A percentile compares a stretch with the other conserved stretches of the same genome.
Conservation (phyloP, 2,888 invertebrate species). For the Lithodes maja region DNA sequence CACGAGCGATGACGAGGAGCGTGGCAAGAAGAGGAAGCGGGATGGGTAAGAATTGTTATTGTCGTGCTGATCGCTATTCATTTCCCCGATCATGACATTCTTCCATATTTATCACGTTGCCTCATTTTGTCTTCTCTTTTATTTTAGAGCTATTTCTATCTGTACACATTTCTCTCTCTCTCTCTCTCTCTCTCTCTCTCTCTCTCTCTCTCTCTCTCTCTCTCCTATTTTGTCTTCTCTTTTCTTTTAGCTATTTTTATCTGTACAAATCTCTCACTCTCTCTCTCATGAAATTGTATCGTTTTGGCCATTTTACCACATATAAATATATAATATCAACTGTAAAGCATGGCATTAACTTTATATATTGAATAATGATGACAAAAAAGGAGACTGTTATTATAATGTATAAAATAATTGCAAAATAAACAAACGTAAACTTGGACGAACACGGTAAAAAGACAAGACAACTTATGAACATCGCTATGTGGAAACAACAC, state of each 20-base stretch:
- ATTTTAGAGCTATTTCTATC: too few species aligned
- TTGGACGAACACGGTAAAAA: too few species aligned
- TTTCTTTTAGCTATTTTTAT: background rate
- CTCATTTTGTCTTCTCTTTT: background rate
- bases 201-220: background rate
- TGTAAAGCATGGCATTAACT: too few species aligned
- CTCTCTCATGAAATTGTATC: background rate
- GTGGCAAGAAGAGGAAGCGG: constrained; percentile 72
- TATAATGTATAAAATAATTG: too few species aligned
- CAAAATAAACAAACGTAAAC: too few species aligned
- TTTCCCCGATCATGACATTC: background rate
- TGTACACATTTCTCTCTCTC: background rate
- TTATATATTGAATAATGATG: too few species aligned
- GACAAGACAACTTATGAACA: too few species aligned
- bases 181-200: constrained; percentile 1
- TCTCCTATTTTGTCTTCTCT: background rate
- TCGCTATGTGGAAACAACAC: too few species aligned
- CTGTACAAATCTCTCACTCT: background rate
- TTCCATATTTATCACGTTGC: background rate
- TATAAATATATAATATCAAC: too few species aligned
- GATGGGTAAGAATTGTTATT: constrained; percentile 18
- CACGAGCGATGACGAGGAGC: constrained; percentile 73
- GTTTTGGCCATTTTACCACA: too few species aligned
- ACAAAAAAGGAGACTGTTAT: too few species aligned
- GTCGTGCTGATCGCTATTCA: background rate